A percentile compares a stretch with the other conserved stretches of the same genome.
phyloP scores from a whole-genome alignment of 2,113 vertebrate genomes.

The Carassius auratus region DNA sequence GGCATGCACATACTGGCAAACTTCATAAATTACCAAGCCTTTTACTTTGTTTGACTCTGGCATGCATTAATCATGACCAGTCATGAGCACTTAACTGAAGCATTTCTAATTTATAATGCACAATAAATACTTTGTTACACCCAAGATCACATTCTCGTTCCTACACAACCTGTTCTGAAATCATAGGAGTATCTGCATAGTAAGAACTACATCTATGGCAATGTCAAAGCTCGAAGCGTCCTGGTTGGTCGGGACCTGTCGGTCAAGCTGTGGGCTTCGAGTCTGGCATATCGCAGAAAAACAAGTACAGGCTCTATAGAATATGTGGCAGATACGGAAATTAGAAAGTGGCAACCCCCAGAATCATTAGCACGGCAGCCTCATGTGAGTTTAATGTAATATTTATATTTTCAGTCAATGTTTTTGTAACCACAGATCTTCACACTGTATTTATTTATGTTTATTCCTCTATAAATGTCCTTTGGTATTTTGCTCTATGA shows the following conservation, averaged over 20 bases:
- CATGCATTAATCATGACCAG: not conserved
- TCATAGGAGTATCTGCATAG: slow-evolving; percentile 84
- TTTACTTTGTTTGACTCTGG: not conserved
- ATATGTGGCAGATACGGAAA: slow-evolving; percentile 53
- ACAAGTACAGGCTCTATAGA: slow-evolving; percentile 38
- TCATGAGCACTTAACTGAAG: not conserved
- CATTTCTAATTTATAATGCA: not conserved
- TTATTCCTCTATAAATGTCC: slow-evolving; percentile 81
- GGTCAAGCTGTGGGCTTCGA: slow-evolving; percentile 80
- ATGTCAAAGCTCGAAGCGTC: slow-evolving; percentile 85
- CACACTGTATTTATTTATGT: not conserved
- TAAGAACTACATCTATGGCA: slow-evolving; percentile 82
- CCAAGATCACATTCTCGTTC: not conserved
- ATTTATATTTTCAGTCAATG: not conserved
- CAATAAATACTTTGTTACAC: not conserved
- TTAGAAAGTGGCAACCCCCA: slow-evolving; percentile 92
- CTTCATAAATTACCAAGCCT: not conserved
- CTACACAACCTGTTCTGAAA: not conserved
- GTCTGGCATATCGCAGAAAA: slow-evolving; percentile 74
- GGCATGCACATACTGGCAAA: not conserved
- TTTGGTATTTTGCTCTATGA: slow-evolving; percentile 93
- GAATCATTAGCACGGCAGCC: slow-evolving; percentile 77
- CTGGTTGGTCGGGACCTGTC: slow-evolving; percentile 83
- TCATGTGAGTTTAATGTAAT: slow-evolving; percentile 73
- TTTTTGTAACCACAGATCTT: not conserved